Conservation (phyloP, 2,797 vertebrate species). For the Sorex maritimensis region DNA sequence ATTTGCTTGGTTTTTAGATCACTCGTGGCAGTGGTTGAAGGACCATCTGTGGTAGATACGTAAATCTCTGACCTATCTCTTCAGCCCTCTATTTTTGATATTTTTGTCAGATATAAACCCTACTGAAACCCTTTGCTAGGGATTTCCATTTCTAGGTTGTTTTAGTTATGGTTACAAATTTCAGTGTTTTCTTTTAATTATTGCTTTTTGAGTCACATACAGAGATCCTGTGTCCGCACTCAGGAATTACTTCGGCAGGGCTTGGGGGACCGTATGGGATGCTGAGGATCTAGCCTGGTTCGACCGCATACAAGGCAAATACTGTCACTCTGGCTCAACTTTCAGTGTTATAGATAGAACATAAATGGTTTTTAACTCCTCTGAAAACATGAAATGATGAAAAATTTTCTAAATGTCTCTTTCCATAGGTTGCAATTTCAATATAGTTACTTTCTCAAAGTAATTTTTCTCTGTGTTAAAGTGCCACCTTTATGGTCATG, state of each 20-base stretch:
- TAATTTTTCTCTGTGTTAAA: constrained; percentile 30
- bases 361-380: constrained; percentile 47
- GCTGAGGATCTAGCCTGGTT: too few relatives aligned
- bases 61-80: too few relatives aligned
- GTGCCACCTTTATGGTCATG: background rate
- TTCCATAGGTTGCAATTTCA: background rate
- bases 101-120: constrained; percentile 26
- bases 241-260: too few relatives aligned
- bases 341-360: background rate
- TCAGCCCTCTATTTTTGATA: background rate
- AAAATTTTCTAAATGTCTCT: constrained; percentile 21
- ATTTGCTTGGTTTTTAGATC: constrained; percentile 7
- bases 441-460: constrained; percentile 17
- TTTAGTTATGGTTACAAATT: constrained; percentile 43
- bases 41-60: too few relatives aligned
- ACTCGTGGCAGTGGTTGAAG: background rate
- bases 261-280: too few relatives aligned
- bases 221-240: too few relatives aligned
- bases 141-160: constrained; percentile 24
- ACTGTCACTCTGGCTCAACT: too few relatives aligned
- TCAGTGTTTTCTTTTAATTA: constrained; percentile 26
- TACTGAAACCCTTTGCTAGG: background rate
- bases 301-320: too few relatives aligned
- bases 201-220: too few relatives aligned
- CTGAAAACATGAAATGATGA: constrained; percentile 2